phyloP scores from a whole-genome alignment of 2,113 vertebrate species.

The Melanerpes aurifrons region DNA sequence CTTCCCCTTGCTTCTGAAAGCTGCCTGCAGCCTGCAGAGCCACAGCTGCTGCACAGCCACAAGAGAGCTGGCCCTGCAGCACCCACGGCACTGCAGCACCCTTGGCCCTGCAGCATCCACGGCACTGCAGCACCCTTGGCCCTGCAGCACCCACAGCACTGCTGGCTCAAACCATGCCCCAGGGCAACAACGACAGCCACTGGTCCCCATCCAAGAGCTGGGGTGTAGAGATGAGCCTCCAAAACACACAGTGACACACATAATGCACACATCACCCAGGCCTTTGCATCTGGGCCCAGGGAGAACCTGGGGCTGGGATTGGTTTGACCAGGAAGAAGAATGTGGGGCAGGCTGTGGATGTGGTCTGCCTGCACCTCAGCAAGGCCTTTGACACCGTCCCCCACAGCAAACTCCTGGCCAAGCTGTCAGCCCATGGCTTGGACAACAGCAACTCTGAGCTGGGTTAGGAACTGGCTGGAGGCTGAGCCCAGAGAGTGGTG shows the following conservation, averaged over 20 bases:
- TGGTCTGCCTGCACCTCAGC: too few relatives aligned
- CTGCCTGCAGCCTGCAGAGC: conserved; percentile 3
- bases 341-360: too few relatives aligned
- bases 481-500: too few relatives aligned
- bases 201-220: background rate
- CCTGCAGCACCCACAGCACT: background rate
- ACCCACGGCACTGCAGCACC: background rate
- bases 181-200: background rate
- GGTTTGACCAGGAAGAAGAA: background rate
- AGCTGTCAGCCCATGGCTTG: too few relatives aligned
- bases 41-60: background rate
- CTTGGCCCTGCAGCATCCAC: background rate
- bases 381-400: too few relatives aligned
- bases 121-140: background rate
- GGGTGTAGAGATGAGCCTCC: too few relatives aligned
- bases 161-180: background rate
- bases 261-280: rapidly evolving
- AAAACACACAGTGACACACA: background rate
- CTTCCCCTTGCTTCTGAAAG: background rate
- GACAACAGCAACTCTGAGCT: too few relatives aligned
- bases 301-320: background rate
- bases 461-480: too few relatives aligned
- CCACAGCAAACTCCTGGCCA: too few relatives aligned
- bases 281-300: background rate
- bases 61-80: background rate